These are phyloP conservation scores for Himalopsyche japonica DNA, from an alignment of 2,888 invertebrate species.

Conservation along the genomic window DNA sequence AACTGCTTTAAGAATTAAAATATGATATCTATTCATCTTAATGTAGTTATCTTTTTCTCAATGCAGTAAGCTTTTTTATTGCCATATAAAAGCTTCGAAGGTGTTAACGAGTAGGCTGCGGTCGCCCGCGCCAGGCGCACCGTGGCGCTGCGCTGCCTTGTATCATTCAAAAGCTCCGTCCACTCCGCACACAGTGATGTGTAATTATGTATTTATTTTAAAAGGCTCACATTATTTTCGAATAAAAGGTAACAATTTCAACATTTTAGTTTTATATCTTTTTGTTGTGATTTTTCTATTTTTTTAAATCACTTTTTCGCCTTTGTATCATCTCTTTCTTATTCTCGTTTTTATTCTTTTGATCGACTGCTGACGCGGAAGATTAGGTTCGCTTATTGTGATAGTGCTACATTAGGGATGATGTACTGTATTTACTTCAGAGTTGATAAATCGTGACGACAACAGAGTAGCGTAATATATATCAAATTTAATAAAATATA, in stretches of 20 bases:
- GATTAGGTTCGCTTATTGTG: background rate
- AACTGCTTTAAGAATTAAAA: no score
- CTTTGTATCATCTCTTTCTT: background rate
- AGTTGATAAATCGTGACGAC: no score
- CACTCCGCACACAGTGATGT: constrained; percentile 44
- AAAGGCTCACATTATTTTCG: constrained; percentile 56
- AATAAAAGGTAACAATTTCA: constrained; percentile 35
- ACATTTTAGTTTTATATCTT: constrained; percentile 49
- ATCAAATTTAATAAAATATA: no score
- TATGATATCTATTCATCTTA: background rate
- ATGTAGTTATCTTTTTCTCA: background rate
- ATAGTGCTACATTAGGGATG: background rate
- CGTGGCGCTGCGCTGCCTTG: constrained; percentile 36
- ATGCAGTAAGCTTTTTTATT: background rate
- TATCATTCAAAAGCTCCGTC: constrained; percentile 46
- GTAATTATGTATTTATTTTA: constrained; percentile 65
- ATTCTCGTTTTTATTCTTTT: background rate
- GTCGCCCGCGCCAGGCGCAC: background rate
- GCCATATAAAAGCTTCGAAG: background rate
- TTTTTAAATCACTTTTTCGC: constrained; percentile 43
- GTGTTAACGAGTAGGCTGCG: background rate
- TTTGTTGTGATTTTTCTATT: constrained; percentile 58
- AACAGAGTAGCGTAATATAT: no score
- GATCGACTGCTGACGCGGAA: background rate
- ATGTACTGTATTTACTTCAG: no score